Conservation (phyloP, 2,888 invertebrate genomes). For the Pecten maximus region DNA sequence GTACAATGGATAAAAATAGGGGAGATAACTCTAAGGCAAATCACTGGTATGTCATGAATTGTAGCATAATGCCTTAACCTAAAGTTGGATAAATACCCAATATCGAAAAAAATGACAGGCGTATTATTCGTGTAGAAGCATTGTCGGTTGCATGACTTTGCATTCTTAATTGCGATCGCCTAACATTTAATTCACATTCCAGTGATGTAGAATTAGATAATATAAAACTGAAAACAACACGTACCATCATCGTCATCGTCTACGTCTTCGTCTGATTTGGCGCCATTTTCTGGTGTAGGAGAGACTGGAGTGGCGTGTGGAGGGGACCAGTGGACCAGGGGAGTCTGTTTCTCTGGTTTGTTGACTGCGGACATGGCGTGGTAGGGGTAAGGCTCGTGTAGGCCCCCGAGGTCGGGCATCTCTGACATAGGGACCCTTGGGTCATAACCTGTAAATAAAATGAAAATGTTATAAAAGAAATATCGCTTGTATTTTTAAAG, state of each 20-base stretch:
- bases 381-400: background rate
- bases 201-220: no score
- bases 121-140: no score
- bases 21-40: background rate
- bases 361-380: background rate
- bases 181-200: no score
- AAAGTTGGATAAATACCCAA: no score
- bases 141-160: no score
- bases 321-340: conserved; percentile 31
- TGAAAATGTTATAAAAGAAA: background rate
- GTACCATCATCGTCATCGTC: conserved; percentile 61
- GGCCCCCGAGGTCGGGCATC: background rate
- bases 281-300: conserved; percentile 47
- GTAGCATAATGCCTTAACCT: background rate
- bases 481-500: no score
- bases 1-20: background rate
- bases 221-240: background rate
- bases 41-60: background rate
- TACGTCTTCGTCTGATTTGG: conserved; percentile 56
- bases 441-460: conserved; percentile 8
- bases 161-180: no score
- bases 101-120: no score
- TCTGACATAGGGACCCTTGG: background rate
- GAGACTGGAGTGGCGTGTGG: conserved; percentile 33
- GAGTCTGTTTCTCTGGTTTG: conserved; percentile 16